Conservation (phyloP, 2,113 vertebrate species). For the Grus americana region DNA sequence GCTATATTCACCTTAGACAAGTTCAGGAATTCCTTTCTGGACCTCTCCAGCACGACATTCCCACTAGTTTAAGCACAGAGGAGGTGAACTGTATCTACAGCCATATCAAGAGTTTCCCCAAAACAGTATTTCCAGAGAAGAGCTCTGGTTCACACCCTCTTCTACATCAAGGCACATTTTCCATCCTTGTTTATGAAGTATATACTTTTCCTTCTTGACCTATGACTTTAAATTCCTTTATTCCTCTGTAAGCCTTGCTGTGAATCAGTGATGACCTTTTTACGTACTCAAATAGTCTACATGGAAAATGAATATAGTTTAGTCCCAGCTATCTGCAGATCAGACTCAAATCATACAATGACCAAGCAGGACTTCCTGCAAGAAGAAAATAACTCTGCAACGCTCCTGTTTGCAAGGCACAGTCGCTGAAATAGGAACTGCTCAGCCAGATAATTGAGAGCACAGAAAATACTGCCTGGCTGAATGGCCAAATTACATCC, state of each 20-base stretch:
- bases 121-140: neutral
- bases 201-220: neutral
- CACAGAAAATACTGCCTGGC: neutral
- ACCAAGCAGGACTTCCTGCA: neutral
- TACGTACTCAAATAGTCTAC: neutral
- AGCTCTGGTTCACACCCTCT: neutral
- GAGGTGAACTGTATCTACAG: neutral
- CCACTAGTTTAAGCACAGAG: neutral
- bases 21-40: neutral
- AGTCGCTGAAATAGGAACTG: neutral
- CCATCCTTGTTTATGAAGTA: neutral
- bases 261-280: neutral
- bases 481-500: neutral
- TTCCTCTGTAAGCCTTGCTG: neutral
- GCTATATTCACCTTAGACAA: neutral
- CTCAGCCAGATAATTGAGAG: neutral
- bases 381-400: neutral
- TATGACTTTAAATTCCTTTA: neutral
- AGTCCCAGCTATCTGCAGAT: neutral
- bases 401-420: neutral
- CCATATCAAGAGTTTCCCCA: neutral
- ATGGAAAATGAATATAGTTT: constrained; percentile 8
- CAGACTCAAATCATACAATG: neutral
- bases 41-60: neutral
- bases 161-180: neutral